These are phyloP conservation scores for Montipora capricornis DNA, from an alignment of 64 coral and sea anemone genomes.

Conservation along the genomic window DNA sequence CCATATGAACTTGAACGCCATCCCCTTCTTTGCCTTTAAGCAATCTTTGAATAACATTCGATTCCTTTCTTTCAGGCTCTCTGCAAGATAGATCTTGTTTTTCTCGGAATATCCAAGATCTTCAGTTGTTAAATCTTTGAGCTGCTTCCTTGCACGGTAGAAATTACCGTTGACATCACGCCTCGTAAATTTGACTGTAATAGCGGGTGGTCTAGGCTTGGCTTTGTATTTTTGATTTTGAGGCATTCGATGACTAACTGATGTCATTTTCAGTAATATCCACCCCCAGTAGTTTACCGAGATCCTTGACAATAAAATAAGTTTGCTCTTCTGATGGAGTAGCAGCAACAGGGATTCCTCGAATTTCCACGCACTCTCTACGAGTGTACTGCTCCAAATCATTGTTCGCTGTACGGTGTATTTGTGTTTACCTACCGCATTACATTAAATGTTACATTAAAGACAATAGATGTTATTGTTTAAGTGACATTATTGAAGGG, in stretches of 20 bases:
- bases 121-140: slow-evolving; percentile 16
- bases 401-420: not conserved
- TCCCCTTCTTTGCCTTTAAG: not conserved
- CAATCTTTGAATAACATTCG: not conserved
- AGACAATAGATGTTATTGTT: too few species aligned
- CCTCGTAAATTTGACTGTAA: slow-evolving; percentile 18
- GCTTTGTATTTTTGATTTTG: not conserved
- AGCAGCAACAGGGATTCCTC: slow-evolving; percentile 14
- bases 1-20: not conserved
- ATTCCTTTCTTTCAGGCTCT: not conserved
- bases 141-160: slow-evolving; percentile 9
- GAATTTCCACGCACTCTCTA: slow-evolving; percentile 5
- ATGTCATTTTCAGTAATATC: not conserved
- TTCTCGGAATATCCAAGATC: slow-evolving; percentile 4
- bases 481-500: too few species aligned
- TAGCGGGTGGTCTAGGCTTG: not conserved
- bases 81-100: not conserved
- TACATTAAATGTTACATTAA: too few species aligned
- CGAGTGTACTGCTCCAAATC: not conserved
- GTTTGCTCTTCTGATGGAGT: not conserved
- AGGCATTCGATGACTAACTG: slow-evolving; percentile 26
- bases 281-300: not conserved
- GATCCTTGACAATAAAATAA: slow-evolving; percentile 1
- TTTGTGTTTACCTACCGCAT: too few species aligned
- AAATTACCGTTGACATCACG: not conserved